phyloP scores from a whole-genome alignment of 2,113 vertebrate genomes.

The Ibidorhyncha struthersii region DNA sequence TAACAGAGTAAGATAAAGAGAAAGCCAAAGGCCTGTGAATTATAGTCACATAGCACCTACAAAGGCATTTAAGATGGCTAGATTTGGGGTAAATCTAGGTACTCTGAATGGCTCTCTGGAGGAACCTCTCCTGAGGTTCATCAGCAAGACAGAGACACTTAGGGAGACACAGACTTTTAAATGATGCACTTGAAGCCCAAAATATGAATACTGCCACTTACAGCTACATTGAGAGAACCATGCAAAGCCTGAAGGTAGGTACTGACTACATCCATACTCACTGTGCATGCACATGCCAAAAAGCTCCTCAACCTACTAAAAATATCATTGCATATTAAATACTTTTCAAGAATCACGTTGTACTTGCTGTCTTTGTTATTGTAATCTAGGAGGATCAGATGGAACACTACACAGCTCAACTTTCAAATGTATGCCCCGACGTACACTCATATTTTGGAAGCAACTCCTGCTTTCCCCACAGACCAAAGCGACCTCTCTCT shows the following conservation, averaged over 20 bases:
- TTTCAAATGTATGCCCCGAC: not conserved
- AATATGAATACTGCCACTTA: not conserved
- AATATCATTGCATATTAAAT: not conserved
- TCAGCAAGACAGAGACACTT: not conserved
- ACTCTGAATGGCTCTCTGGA: not conserved
- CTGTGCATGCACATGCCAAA: not conserved
- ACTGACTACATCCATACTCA: not conserved
- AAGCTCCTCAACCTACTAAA: not conserved
- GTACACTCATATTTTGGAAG: not conserved
- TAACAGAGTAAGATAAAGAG: not conserved
- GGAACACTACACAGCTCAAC: not conserved
- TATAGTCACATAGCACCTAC: not conserved
- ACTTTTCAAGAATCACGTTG: not conserved
- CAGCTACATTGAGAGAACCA: not conserved
- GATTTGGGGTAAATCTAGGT: not conserved
- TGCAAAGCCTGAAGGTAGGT: not conserved
- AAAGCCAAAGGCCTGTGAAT: not conserved
- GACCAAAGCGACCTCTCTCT: not conserved
- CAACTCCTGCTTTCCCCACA: not conserved
- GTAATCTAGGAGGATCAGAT: not conserved
- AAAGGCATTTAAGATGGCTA: not conserved
- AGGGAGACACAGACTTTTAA: not conserved
- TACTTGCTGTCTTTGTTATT: not conserved
- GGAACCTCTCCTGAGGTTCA: not conserved
- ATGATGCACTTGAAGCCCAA: not conserved